Evolutionary conservation across 2,113 vertebrate genomes (phyloP).

Genomic region (Dipodomys merriami): DNA sequence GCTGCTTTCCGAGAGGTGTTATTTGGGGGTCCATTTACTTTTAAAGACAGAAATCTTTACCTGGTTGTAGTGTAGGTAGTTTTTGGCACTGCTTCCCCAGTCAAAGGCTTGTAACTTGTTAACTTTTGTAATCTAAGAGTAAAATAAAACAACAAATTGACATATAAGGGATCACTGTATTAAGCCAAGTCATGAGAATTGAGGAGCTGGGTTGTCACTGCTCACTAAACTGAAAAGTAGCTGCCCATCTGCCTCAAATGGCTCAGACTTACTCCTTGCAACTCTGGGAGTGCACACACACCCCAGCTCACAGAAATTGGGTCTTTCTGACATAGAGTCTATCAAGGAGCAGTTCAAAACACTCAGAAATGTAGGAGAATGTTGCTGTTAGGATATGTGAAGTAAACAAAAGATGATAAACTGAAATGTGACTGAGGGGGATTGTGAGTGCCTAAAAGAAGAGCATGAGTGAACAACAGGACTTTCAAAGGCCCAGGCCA

Average conservation of each 20-base stretch:
- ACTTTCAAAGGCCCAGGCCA: no score
- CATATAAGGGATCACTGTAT: not conserved
- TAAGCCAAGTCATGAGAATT: not conserved
- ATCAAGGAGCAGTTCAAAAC: not conserved
- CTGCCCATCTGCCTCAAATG: not conserved
- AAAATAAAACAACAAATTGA: conserved; percentile 10
- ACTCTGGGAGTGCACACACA: not conserved
- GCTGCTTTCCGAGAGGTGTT: not conserved
- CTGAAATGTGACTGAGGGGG: no score
- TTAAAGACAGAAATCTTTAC: conserved; percentile 82
- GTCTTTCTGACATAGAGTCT: not conserved
- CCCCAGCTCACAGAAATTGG: not conserved
- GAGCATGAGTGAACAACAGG: no score
- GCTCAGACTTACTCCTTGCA: not conserved
- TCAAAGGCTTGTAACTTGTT: conserved; percentile 92
- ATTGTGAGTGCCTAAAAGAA: no score
- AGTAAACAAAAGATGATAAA: not conserved
- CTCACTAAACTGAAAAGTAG: not conserved
- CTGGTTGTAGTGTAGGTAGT: conserved; percentile 97
- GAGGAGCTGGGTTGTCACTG: no score
- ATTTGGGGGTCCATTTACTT: not conserved
- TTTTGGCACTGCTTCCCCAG: conserved; percentile 89
- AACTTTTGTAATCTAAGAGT: conserved; percentile 78
- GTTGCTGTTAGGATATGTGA: not conserved
- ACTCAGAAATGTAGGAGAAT: not conserved